Base-by-base conservation (phyloP, 2,113 vertebrate species). In the Alethe castanea region DNA sequence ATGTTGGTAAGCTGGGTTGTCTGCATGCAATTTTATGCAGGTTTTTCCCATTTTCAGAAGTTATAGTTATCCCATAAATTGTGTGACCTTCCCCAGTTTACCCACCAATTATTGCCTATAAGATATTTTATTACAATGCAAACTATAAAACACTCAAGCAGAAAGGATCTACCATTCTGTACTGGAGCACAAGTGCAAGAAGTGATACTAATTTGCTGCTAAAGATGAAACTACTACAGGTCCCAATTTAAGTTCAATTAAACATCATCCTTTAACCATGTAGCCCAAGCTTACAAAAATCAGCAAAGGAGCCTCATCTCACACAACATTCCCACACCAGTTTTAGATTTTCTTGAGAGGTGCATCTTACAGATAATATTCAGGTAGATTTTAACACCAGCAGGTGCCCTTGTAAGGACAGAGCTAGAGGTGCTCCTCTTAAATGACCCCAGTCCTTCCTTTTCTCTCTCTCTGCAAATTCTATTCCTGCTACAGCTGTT, bases 191-290 rank as follows among this genome's bases (percentile, higher is more conserved):
- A 91, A 94, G 14, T 23, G 14, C 25, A 74, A 87, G 31, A 12
- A 59, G 31, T 6, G 12, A 31, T 47, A 18, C 20, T 60, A 23
- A 69, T 44, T 40, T 69, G 2, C 52, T 64, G n/a, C 31, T 45
- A 19, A 86, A 80, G 40, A 67, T 16, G 20, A 60, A 69, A 47
- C 13, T 25, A 38, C 33, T 50, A 10, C 12, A 50, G 13, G 2
- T 29, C 25, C 13, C 28, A n/a, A 11, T 10, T 54, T 25, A 14
- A 60, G 9, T 8, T 64, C 44, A 77, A 78, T 48, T 77, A 54
- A 61, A 47, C 6, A 0, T 40, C 61, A 44, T 7, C 36, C 5
- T 69, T 66, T 36, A 85, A 40, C 38, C 5, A 3, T 0, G 0
- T 5, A 70, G 54, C 45, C 7, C 8, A n/a, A 20, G 10, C 12